Base-by-base conservation (phyloP, 2,113 vertebrate species). In the Malurus melanocephalus region DNA sequence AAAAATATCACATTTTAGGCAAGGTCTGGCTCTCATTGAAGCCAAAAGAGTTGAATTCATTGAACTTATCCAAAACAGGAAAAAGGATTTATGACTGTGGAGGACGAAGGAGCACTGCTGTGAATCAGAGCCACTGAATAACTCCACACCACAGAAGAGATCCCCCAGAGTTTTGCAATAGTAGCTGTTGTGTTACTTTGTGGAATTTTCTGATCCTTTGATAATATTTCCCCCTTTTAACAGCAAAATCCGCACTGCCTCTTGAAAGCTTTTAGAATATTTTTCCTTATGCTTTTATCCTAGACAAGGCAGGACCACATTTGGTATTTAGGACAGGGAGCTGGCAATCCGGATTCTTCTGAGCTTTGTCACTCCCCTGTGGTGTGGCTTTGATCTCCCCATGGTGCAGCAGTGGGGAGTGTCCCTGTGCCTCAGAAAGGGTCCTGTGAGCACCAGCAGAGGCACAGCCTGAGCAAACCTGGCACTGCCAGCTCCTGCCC, bases 121-220 rank as follows among this genome's bases (percentile, higher is more conserved):
- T 62, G 85, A 93, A 55, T 82, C 76, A 6, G 62, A 85, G 80
- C 92, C 89, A 72, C 84, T 73, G 82, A 91, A 77, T 86, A 89
- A 71, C 91, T 85, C 53, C 67, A 5, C 11, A 32, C 81, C 89
- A 82, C 92, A 92, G 62, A 85, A 85, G 80, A 92, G 87, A 94
- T 88, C 87, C 93, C 89, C 75, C 91, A 88, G 87, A 35, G 90
- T 95, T 95, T 96, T 95, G 93, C 91, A 95, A 93, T 19, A 80
- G 87, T 86, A 90, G 80, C 89, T 81, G 90, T 69, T 93, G 66
- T 92, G 74, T 79, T 94, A 81, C 88, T 94, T 89, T 61, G 85
- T 93, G 94, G 87, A 95, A 94, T 94, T 92, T 80, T 94, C 91
- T 94, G 92, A 91, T 91, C 67, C 93, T 95, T 94, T 95, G 92